Evolutionary conservation across 1,140 invertebrate genomes (phyloP), one percentile per base, ranked within the genome.

Genomic region (Anastrepha obliqua): DNA sequence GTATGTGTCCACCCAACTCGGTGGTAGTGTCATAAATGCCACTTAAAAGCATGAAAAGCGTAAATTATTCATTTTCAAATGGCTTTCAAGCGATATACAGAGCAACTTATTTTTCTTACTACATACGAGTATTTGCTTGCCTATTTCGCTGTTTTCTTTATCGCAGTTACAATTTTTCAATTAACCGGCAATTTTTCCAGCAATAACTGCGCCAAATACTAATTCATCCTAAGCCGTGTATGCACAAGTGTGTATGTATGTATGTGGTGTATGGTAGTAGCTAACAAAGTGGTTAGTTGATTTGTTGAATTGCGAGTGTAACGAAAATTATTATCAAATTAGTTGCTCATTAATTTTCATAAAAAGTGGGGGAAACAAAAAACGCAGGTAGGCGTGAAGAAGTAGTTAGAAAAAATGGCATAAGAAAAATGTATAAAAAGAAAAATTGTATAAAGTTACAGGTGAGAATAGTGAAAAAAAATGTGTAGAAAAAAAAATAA

Each of bases 321-420:
- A 86, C 20, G 39, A 86, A 86, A 86, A 62, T 86, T 39, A 60
- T 86, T 86, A 86, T 39, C 85, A 62, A 86, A 86, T 86, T 86
- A 86, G 59, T 86, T 39, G 58, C 85, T 86, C 85, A 86, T 86
- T 86, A 86, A 86, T 86, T 86, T 86, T 86, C 85, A 86, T 86
- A 60, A 60, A 62, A 62, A 86, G 58, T 15, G 67, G 42, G 67
- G 39, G 55, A 11, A 20, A 55, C 51, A 74, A 74, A 70, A 44
- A 74, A 29, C 8, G 17, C 51, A 59, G 29, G 20, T 17, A 58
- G 6, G 44, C n/a, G 13, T 17, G 60, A 64, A 47, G 47, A 47
- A 47, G 67, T 44, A 5, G 1, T 29, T 29, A 29, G 29, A 29
- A 29, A 29, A 29, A 29, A 29, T 29, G 29, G 29, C 29, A 29